These are phyloP conservation scores for Magallana nippona DNA, from an alignment of 2,888 invertebrate genomes.

Conservation along the genomic window DNA sequence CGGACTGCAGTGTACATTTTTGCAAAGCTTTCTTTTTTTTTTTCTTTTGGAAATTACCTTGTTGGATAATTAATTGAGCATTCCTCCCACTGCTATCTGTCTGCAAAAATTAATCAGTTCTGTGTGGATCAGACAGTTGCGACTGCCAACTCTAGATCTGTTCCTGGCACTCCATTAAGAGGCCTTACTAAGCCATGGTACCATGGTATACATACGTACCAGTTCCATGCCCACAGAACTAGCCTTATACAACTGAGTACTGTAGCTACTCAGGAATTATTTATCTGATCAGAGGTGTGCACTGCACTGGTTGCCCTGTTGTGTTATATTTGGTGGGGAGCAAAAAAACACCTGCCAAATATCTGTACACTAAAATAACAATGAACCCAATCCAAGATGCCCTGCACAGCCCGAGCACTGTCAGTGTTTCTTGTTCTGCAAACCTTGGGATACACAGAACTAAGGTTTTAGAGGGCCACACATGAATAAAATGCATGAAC, in stretches of 20 bases:
- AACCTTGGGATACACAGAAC: not conserved
- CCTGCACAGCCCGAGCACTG: not conserved
- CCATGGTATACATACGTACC: too few relatives aligned
- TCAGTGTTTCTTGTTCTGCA: constrained; percentile 20
- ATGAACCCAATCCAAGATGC: constrained; percentile 11
- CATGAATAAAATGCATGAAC: not conserved
- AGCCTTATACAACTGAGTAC: too few relatives aligned
- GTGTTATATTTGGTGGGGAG: constrained; percentile 9
- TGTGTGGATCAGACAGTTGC: too few relatives aligned
- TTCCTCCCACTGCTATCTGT: constrained; percentile 14
- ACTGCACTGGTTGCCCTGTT: not conserved
- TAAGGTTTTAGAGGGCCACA: not conserved
- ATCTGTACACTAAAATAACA: constrained; percentile 25
- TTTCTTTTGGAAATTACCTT: not conserved
- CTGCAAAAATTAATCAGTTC: not conserved
- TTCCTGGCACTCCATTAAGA: too few relatives aligned
- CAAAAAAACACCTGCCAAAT: constrained; percentile 22
- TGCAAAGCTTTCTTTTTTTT: not conserved
- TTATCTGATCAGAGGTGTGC: not conserved
- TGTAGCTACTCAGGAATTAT: too few relatives aligned
- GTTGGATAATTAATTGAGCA: not conserved
- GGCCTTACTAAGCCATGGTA: too few relatives aligned
- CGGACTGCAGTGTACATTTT: too few relatives aligned
- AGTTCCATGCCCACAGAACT: too few relatives aligned
- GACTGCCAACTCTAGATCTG: too few relatives aligned